phyloP scores from a whole-genome alignment of 2,888 invertebrate species.

The Augochlorella aurata region DNA sequence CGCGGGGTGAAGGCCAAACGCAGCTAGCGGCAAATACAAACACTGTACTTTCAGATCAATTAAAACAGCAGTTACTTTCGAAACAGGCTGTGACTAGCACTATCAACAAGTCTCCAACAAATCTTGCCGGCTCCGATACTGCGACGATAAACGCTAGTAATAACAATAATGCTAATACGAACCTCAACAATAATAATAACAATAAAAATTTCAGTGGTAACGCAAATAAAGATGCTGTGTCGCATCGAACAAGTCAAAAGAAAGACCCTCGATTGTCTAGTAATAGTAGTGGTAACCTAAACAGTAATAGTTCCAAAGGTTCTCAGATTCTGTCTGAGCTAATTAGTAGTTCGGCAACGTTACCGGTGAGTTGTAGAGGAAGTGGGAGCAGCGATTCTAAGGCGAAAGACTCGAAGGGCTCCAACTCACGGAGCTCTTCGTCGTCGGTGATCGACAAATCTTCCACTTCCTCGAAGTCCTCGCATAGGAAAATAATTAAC shows the following conservation, averaged over 20 bases:
- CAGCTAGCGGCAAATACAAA: conserved; percentile 72
- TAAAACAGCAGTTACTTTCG: conserved; percentile 78
- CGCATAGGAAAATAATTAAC: conserved; percentile 79
- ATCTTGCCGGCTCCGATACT: conserved; percentile 72
- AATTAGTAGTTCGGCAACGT: conserved; percentile 65
- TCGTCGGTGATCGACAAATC: conserved; percentile 79
- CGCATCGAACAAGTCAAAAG: conserved; percentile 80
- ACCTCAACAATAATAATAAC: conserved; percentile 75
- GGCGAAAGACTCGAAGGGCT: conserved; percentile 72
- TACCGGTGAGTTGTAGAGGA: conserved; percentile 68
- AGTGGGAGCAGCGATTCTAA: conserved; percentile 69
- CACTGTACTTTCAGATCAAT: conserved; percentile 79
- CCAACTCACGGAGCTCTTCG: conserved; percentile 67
- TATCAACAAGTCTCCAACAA: conserved; percentile 75
- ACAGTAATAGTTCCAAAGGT: conserved; percentile 70
- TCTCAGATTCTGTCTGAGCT: conserved; percentile 66
- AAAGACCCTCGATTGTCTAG: conserved; percentile 79
- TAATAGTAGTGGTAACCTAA: conserved; percentile 77
- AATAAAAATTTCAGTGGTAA: conserved; percentile 79
- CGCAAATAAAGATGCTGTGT: conserved; percentile 79
- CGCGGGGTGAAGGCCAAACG: conserved; percentile 68
- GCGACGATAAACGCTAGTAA: conserved; percentile 74
- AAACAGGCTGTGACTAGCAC: conserved; percentile 77
- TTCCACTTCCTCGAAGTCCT: conserved; percentile 79
- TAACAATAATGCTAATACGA: conserved; percentile 77